Base-by-base conservation (phyloP, 2,888 invertebrate species). In the Lasioglossum figueresi region DNA sequence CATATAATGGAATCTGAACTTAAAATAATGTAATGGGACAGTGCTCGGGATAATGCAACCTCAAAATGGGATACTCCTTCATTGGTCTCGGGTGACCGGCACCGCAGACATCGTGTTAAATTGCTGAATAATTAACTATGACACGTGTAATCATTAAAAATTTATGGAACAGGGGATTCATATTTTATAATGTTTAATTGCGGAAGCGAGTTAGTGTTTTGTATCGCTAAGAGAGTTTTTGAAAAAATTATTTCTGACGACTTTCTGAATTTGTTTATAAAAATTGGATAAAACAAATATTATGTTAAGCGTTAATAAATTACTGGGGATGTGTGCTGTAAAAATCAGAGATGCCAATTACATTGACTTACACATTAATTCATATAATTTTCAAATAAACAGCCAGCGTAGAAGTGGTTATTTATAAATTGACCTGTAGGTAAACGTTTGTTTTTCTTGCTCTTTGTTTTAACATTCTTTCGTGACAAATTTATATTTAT, bases 51-150 rank as follows among this genome's bases (percentile, higher is more conserved):
- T 66, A 66, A 34, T 23, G 34, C 34, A 66, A 66, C 66, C 66
- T 66, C 66, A 66, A 66, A 66, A 34, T 66, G 34, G 34, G 66
- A 66, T 66, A 31, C 66, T 66, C 59, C 59, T 63, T 63, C 59
- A 63, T 66, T 66, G 66, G 66, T 66, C 66, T 34, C 34, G 31
- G 34, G 66, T 34, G 34, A 66, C 34, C 66, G 23, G 34, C 19
- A 34, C 66, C 66, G 66, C 66, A 66, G 66, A 34, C 34, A 66
- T 66, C 31, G 66, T 34, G 34, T 34, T 34, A 66, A 66, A 66
- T 34, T 19, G 34, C 34, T 34, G 31, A 66, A 66, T 66, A 66
- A 66, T 66, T 66, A 66, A 66, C 19, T 66, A 66, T 66, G 34
- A 66, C 66, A 66, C 66, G 23, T 34, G 66, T 66, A 31, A 66